Percentiles rank a stretch among this genome's conserved stretches.
Evolutionary conservation across 1,140 invertebrate genomes (phyloP).

Genomic region (Ericerus pela): DNA sequence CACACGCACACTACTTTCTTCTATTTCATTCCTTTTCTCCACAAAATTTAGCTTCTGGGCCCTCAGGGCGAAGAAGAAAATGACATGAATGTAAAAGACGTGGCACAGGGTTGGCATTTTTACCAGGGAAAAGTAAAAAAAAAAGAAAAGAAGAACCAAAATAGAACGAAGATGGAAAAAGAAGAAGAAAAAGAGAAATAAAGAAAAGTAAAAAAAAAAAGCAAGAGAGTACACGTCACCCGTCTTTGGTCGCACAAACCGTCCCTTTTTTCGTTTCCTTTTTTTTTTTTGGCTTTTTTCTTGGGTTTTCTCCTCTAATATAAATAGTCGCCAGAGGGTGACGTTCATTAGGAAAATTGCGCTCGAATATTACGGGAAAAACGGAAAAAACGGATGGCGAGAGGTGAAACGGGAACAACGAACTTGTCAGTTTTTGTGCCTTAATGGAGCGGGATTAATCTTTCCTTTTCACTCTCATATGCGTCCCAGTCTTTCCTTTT

Average conservation of each 20-base stretch:
- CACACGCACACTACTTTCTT: too few relatives aligned
- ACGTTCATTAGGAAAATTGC: slow-evolving; percentile 12
- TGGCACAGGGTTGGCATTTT: background rate
- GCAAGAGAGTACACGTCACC: background rate
- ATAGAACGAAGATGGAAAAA: too few relatives aligned
- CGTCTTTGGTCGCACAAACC: background rate
- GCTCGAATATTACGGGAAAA: slow-evolving; percentile 3
- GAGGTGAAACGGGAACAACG: slow-evolving; percentile 5
- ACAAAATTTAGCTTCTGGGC: background rate
- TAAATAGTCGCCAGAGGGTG: slow-evolving; percentile 11
- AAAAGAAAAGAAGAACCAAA: too few relatives aligned
- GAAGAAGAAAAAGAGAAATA: too few relatives aligned
- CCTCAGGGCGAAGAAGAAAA: background rate
- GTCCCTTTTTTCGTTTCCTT: background rate
- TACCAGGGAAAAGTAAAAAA: too few relatives aligned
- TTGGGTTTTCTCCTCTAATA: too few relatives aligned
- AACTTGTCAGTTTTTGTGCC: slow-evolving; percentile 10
- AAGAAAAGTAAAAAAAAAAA: too few relatives aligned
- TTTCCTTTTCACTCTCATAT: slow-evolving; percentile 10
- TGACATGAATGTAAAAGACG: slow-evolving; percentile 12
- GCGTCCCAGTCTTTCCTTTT: slow-evolving; percentile 1
- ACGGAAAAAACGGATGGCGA: background rate
- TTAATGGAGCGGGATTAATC: slow-evolving; percentile 12
- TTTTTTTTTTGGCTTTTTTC: too few relatives aligned
- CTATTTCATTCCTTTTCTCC: too few relatives aligned